Conservation (phyloP, 2,888 invertebrate genomes). For the Myopa testacea region DNA sequence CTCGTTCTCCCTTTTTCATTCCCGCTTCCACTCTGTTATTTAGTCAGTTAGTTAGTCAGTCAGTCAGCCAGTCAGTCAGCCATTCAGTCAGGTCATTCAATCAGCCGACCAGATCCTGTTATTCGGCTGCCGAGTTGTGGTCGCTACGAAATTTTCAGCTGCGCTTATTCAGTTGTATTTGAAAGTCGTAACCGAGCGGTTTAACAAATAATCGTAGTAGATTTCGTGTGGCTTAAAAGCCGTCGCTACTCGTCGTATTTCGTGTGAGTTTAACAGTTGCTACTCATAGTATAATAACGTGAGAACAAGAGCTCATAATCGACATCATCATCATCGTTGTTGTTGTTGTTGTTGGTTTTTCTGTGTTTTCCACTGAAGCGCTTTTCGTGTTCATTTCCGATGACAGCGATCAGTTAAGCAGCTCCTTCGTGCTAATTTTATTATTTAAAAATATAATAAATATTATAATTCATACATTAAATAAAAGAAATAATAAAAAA, state of each 20-base stretch:
- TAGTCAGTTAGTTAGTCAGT: background rate
- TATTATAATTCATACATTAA: background rate
- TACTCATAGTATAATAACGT: too few species aligned
- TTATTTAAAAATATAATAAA: background rate
- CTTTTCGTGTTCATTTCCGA: too few species aligned
- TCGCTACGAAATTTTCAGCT: background rate
- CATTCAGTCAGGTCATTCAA: background rate
- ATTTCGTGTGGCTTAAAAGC: background rate
- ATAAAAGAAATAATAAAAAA: background rate
- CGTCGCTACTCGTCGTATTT: background rate
- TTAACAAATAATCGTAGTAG: background rate
- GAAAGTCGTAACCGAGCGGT: conserved; percentile 27
- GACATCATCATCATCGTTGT: too few species aligned
- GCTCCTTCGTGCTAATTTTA: background rate
- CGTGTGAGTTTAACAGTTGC: background rate
- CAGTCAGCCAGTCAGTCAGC: too few species aligned
- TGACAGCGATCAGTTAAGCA: too few species aligned
- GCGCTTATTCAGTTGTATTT: conserved; percentile 19
- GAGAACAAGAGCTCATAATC: too few species aligned
- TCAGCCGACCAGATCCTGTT: too few species aligned
- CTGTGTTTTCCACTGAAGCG: background rate
- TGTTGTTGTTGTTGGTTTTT: background rate
- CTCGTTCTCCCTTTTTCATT: background rate
- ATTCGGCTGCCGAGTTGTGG: background rate
- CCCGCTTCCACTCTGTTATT: background rate